phyloP scores from a whole-genome alignment of 2,113 vertebrate genomes.

The Grallaria varia region DNA sequence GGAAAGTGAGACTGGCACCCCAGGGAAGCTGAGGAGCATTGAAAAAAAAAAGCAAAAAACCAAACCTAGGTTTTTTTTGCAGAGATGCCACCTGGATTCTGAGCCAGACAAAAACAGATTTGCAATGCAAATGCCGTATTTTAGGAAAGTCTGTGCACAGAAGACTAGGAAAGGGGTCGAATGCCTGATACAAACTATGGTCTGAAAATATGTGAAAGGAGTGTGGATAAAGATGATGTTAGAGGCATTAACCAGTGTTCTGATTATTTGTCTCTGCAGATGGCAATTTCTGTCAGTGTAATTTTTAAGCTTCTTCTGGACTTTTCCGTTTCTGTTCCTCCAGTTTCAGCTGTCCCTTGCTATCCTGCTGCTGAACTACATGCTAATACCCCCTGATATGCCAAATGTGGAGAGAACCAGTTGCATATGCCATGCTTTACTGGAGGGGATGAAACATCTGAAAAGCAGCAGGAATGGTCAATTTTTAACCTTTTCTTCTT shows the following conservation, averaged over 20 bases:
- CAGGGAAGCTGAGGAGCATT: not conserved
- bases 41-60: not conserved
- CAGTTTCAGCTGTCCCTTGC: not conserved
- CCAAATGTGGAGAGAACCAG: not conserved
- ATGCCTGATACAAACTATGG: not conserved
- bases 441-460: not conserved
- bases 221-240: not conserved
- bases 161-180: not conserved
- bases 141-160: not conserved
- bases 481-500: not conserved
- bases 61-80: not conserved
- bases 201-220: not conserved
- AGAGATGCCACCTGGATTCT: not conserved
- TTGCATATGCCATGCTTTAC: not conserved
- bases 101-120: not conserved
- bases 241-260: not conserved
- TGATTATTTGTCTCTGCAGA: not conserved
- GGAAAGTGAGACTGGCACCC: not conserved
- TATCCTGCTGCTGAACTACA: not conserved
- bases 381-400: not conserved
- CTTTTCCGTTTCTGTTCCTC: not conserved
- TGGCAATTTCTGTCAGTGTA: not conserved
- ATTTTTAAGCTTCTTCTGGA: conserved; percentile 1
- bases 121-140: not conserved
- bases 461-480: not conserved